A percentile compares a stretch with the other conserved stretches of the same genome.
Conservation (phyloP, 2,797 vertebrate species). For the Hozukius guyotensis region DNA sequence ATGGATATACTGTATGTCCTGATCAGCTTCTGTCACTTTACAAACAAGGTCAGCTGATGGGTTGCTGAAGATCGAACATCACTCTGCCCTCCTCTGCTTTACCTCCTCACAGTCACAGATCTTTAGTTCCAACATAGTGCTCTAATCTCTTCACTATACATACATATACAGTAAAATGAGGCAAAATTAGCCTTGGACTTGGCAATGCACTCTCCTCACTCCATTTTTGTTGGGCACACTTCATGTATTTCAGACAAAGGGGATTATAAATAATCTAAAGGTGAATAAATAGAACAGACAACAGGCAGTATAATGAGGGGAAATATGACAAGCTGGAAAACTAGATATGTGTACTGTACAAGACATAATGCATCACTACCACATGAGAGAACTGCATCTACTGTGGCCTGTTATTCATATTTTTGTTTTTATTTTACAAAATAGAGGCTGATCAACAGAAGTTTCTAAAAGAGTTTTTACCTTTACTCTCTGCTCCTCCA, state of each 20-base stretch:
- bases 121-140: conserved; percentile 8
- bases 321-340: neutral
- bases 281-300: conserved; percentile 34
- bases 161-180: neutral
- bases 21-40: conserved; percentile 36
- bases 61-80: conserved; percentile 30
- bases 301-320: neutral
- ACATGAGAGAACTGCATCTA: neutral
- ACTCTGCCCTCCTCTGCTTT: conserved; percentile 3
- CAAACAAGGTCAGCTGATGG: conserved; percentile 54
- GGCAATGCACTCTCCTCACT: neutral
- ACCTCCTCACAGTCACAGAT: conserved; percentile 4
- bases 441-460: neutral
- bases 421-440: neutral
- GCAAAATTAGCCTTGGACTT: neutral
- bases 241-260: conserved; percentile 25
- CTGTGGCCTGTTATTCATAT: neutral
- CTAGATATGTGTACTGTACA: neutral
- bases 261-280: conserved; percentile 33
- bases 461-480: conserved; percentile 64
- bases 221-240: neutral
- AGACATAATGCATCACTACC: neutral
- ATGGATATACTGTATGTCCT: neutral
- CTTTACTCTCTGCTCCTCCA: conserved; percentile 93
- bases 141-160: neutral